Base-by-base conservation (phyloP, 2,888 invertebrate species). In the Euzophera pinguis region DNA sequence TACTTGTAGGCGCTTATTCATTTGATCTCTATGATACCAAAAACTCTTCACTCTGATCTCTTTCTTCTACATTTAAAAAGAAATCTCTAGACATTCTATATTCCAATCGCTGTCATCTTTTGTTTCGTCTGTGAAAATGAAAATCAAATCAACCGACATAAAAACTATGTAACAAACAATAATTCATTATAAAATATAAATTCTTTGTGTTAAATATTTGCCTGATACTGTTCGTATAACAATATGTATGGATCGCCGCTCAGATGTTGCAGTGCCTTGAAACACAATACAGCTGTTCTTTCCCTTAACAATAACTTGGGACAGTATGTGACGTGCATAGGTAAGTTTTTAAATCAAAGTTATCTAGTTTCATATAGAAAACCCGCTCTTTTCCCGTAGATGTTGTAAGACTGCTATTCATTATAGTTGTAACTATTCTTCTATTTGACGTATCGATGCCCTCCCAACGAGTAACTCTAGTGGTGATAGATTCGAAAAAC, bases 121-220 rank as follows among this genome's bases (percentile, higher is more conserved):
- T 57, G 45, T 55, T 64, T 67, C 53, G 45, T 58, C 60, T 53
- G 57, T 60, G 67, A 70, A 68, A 65, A 58, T 61, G 47, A 61
- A 61, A 56, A 64, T 55, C 49, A 59, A 61, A 61, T 53, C 57
- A 56, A 58, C 58, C 61, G 47, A 47, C 49, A 45, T 52, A 72
- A 78, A 75, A 80, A 81, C 67, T 75, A 84, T 81, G 75, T 78
- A 77, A 60, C 37, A 55, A 63, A 64, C 58, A 64, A 61, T 52
- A 53, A 57, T 58, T 22, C 52, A 55, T 58, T 56, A 67, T 56
- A 54, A 70, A 65, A 61, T 65, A 62, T 63, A 72, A 75, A 65
- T 62, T 60, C 63, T 53, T 60, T 50, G 60, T 64, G 63, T 68
- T 64, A 47, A 39, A 47, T 55, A 39, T 47, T 52, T 38, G 35